Base-by-base conservation (phyloP, 2,888 invertebrate genomes). In the Steromphala cineraria region DNA sequence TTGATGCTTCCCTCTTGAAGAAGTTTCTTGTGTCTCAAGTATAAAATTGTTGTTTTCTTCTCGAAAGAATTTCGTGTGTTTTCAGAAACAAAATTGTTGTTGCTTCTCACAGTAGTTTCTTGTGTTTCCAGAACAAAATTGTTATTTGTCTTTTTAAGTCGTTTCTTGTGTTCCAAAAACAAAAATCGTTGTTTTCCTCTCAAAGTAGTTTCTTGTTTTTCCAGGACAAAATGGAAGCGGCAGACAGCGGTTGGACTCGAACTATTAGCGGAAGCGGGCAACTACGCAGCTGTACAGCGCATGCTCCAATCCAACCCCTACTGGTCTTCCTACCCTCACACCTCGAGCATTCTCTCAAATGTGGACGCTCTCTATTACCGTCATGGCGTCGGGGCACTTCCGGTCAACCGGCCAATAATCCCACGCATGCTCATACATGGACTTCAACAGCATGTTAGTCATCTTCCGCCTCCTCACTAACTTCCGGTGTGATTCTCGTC, bases 211-310 rank as follows among this genome's bases (percentile, higher is more conserved):
- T 56, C 56, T 2, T 56, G 2, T n/a, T 62, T 24, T 91, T 93
- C 56, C 95, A 98, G 98, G 94, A 99, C 99, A 93, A 99, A 99
- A 95, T 99, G 99, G 99, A 99, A 99, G 94, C 96, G 99, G 0
- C 99, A 99, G 94, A 98, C 99, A 19, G 98, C 99, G 0, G 99
- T 99, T 2, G 99, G 99, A 0, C 94, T 99, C 88, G 99, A 99
- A 93, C 95, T 99, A 56, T 94, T 99, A 81, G 98, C 98, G 1
- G 99, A 99, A 94, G 98, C 99, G 0, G 98, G 98, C 10, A 99
- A 99, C 95, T 98, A 98, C 94, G 98, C 98, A 0, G 99, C 99
- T n/a, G 97, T 99, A 92, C 99, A 99, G 94, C 95, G 99, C 84
- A 95, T 99, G 85, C 91, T 95, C n/a, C 93, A 93, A 82, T 90